phyloP scores from a whole-genome alignment of 2,888 invertebrate species.

The Agonum fuliginosum region DNA sequence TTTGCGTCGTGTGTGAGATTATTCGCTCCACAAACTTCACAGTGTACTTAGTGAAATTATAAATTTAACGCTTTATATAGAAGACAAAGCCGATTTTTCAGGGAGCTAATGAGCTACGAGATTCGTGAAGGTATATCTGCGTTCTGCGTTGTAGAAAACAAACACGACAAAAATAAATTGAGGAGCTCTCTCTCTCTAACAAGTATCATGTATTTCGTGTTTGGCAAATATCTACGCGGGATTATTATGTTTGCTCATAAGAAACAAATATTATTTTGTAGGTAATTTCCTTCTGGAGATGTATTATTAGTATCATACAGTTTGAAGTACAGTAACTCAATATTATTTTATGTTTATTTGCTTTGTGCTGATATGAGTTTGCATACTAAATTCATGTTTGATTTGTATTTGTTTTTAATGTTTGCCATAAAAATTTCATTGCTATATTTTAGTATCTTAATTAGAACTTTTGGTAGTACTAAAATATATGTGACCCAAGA shows the following conservation, averaged over 20 bases:
- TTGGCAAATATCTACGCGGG: conserved; percentile 33
- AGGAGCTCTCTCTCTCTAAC: not conserved
- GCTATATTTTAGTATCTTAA: too few species aligned
- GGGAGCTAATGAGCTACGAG: conserved; percentile 40
- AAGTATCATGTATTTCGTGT: conserved; percentile 1
- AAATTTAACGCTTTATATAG: conserved; percentile 65
- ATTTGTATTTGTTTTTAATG: conserved; percentile 15
- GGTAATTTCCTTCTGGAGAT: not conserved
- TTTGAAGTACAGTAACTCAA: conserved; percentile 18
- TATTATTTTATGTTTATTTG: conserved; percentile 31
- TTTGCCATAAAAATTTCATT: too few species aligned
- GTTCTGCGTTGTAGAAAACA: conserved; percentile 61
- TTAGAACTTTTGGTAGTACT: too few species aligned
- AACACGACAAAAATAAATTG: conserved; percentile 64
- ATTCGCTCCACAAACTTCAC: conserved; percentile 65
- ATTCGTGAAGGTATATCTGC: conserved; percentile 1
- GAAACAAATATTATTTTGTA: conserved; percentile 49
- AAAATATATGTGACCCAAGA: too few species aligned
- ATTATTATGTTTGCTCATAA: conserved; percentile 45
- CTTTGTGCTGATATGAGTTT: not conserved
- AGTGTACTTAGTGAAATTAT: conserved; percentile 65
- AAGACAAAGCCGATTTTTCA: conserved; percentile 62
- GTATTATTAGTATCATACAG: conserved; percentile 16
- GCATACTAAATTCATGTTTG: not conserved
- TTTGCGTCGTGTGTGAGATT: conserved; percentile 60